Conservation (phyloP, 1,140 invertebrate species). For the Drosophila sp. region DNA sequence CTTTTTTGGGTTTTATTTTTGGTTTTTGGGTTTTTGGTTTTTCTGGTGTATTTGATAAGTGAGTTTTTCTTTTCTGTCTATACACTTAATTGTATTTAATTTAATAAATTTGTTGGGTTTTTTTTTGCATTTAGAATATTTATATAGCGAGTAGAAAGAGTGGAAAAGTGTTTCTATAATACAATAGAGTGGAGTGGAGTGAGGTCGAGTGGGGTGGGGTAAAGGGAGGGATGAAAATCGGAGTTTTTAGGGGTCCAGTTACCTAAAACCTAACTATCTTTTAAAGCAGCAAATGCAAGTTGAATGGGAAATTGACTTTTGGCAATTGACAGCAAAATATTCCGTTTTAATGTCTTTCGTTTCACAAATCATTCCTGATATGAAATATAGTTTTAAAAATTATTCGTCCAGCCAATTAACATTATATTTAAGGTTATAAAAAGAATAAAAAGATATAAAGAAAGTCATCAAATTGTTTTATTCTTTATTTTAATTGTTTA, state of each 20-base stretch:
- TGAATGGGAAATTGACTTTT: slow-evolving; percentile 1
- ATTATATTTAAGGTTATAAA: no score
- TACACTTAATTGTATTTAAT: slow-evolving; percentile 56
- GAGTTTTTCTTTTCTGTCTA: slow-evolving; percentile 45
- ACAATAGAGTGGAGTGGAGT: slow-evolving; percentile 58
- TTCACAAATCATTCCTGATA: neutral
- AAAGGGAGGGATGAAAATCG: neutral
- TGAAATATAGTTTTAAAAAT: no score
- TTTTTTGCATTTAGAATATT: slow-evolving; percentile 37
- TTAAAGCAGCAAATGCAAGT: slow-evolving; percentile 46
- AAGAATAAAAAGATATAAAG: no score
- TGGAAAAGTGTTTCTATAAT: slow-evolving; percentile 76
- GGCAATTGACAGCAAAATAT: slow-evolving; percentile 26
- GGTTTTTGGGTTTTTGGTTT: slow-evolving; percentile 5
- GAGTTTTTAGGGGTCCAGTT: slow-evolving; percentile 38
- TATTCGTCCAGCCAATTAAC: no score
- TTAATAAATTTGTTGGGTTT: neutral
- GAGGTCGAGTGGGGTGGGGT: slow-evolving; percentile 10
- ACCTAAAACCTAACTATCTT: slow-evolving; percentile 60
- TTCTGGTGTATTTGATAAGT: slow-evolving; percentile 1
- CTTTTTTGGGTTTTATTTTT: slow-evolving; percentile 17
- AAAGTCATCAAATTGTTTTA: no score
- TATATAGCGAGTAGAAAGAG: slow-evolving; percentile 74
- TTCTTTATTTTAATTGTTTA: no score
- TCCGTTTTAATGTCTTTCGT: neutral